Percentiles rank a stretch among this genome's conserved stretches.
Conservation (phyloP, 1,140 invertebrate species). For the Drosophila bocqueti region DNA sequence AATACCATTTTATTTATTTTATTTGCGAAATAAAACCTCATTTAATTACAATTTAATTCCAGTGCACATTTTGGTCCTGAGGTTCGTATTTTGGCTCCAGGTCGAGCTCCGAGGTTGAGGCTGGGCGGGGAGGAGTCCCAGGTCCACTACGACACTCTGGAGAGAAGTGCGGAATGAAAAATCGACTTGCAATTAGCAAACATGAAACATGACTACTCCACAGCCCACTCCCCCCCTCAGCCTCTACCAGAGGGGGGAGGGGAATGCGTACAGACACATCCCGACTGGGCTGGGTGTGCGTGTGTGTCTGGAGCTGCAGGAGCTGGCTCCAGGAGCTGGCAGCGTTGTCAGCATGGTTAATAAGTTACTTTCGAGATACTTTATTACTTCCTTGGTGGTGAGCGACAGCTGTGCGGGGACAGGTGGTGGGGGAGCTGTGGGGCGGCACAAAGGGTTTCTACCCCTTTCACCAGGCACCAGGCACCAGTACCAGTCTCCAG, state of each 20-base stretch:
- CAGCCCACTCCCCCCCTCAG: constrained; percentile 1
- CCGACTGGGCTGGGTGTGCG: constrained; percentile 18
- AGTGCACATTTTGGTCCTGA: constrained; percentile 10
- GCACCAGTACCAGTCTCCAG: background rate
- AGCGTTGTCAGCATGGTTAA: constrained; percentile 82
- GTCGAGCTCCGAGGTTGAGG: constrained; percentile 3
- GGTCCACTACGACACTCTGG: constrained; percentile 56
- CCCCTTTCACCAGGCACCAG: constrained; percentile 34
- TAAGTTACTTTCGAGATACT: constrained; percentile 83
- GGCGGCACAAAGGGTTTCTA: constrained; percentile 64
- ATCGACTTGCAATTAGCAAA: constrained; percentile 84
- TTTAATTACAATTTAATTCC: background rate
- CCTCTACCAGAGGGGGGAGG: background rate
- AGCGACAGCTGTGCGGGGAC: constrained; percentile 49
- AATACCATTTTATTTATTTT: too few species aligned
- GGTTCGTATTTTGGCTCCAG: constrained; percentile 7
- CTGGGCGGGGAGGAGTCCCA: constrained; percentile 3
- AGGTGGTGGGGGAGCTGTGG: background rate
- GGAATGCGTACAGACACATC: constrained; percentile 32
- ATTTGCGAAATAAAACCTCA: too few species aligned
- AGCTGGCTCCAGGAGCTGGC: constrained; percentile 59
- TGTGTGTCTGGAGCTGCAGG: constrained; percentile 48
- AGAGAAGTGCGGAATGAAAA: constrained; percentile 82
- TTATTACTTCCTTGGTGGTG: constrained; percentile 78
- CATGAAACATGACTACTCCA: constrained; percentile 65